Conservation (phyloP, 2,113 vertebrate genomes). For the Morone chrysops region DNA sequence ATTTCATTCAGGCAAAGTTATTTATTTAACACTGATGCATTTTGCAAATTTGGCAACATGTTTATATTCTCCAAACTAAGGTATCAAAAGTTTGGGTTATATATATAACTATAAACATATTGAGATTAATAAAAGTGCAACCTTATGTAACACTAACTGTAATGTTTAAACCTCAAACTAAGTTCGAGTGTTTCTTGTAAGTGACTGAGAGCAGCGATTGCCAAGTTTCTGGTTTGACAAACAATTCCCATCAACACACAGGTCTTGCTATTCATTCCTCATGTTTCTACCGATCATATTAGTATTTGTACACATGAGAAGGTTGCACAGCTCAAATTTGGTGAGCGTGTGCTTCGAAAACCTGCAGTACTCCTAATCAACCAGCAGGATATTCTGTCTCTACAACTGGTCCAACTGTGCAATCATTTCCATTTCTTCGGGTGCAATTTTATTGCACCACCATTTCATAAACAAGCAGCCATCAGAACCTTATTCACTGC, state of each 20-base stretch:
- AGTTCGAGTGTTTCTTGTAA: neutral
- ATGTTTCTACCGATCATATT: neutral
- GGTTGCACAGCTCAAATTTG: neutral
- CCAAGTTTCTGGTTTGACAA: neutral
- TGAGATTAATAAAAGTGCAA: neutral
- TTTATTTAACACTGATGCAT: neutral
- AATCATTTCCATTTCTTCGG: conserved; percentile 40
- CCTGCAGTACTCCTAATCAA: conserved; percentile 9
- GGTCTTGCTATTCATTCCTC: neutral
- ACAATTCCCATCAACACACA: neutral
- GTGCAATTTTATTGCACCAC: conserved; percentile 15
- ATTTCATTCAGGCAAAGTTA: neutral
- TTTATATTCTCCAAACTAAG: neutral
- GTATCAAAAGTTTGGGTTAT: neutral
- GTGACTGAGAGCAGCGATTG: neutral
- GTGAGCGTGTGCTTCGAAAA: neutral
- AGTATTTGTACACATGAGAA: neutral
- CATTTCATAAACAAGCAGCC: conserved; percentile 32
- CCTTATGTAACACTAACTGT: neutral
- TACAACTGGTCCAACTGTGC: neutral
- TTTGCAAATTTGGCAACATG: neutral
- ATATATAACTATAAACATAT: no score
- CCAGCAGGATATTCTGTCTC: conserved; percentile 11
- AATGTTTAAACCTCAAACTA: neutral
- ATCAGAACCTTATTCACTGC: conserved; percentile 17